Evolutionary conservation across 2,113 vertebrate genomes (phyloP).

Genomic region (Oryzias curvinotus): DNA sequence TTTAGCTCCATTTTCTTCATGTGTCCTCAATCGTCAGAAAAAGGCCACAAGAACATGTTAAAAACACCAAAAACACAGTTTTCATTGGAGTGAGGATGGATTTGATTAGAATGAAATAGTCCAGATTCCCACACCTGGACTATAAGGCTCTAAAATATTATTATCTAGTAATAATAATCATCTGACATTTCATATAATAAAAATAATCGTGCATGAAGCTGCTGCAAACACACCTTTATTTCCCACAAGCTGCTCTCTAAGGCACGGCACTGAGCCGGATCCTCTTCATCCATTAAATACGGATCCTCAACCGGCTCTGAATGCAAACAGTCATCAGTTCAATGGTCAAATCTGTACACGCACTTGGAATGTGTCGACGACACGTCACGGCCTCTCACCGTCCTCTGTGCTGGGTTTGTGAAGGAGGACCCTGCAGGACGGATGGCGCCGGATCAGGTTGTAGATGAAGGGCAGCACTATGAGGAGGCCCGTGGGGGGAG

Average conservation of each 20-base stretch:
- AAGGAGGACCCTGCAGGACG: conserved; percentile 84
- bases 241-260: conserved; percentile 97
- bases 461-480: conserved; percentile 91
- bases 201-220: not conserved
- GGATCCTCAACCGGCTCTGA: conserved; percentile 84
- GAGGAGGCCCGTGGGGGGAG: conserved; percentile 86
- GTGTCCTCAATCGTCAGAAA: too few species aligned
- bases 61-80: too few species aligned
- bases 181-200: too few species aligned
- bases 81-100: too few species aligned
- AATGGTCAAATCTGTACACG: not conserved
- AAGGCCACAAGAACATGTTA: too few species aligned
- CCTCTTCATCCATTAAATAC: conserved; percentile 83
- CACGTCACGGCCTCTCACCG: conserved; percentile 39
- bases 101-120: too few species aligned
- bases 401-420: conserved; percentile 80
- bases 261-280: conserved; percentile 84
- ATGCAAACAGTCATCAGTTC: not conserved
- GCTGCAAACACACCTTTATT: conserved; percentile 78
- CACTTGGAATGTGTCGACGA: not conserved
- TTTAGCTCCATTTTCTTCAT: too few species aligned
- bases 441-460: conserved; percentile 92
- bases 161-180: too few species aligned
- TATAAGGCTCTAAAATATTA: too few species aligned
- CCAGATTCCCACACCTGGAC: too few species aligned